Conservation (phyloP, 2,888 invertebrate genomes). For the Choreutis nemorana region DNA sequence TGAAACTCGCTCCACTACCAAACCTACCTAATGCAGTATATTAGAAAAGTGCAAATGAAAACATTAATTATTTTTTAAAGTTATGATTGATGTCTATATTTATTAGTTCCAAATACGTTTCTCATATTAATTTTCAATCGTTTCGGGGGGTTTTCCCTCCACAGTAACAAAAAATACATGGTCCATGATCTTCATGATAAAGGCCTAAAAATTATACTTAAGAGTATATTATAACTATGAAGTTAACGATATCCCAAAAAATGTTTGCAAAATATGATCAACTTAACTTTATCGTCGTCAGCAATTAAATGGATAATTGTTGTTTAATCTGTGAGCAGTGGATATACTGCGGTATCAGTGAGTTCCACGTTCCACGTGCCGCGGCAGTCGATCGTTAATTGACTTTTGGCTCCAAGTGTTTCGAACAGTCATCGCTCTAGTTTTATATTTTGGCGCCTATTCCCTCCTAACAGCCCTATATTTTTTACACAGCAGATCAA, state of each 20-base stretch:
- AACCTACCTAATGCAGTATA: slow-evolving; percentile 25
- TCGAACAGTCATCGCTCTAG: slow-evolving; percentile 60
- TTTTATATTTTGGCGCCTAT: slow-evolving; percentile 62
- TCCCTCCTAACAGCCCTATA: slow-evolving; percentile 56
- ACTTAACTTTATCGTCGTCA: not conserved
- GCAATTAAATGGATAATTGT: slow-evolving; percentile 9
- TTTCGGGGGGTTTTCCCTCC: too few species aligned
- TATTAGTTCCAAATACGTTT: too few species aligned
- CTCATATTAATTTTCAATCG: too few species aligned
- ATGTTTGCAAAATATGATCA: too few species aligned
- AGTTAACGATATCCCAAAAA: too few species aligned
- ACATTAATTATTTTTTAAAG: not conserved
- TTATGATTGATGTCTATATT: slow-evolving; percentile 13
- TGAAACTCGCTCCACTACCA: slow-evolving; percentile 23
- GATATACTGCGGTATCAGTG: not conserved
- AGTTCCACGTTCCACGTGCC: slow-evolving; percentile 36
- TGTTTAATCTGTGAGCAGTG: slow-evolving; percentile 24
- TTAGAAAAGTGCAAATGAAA: slow-evolving; percentile 12
- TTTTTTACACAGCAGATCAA: slow-evolving; percentile 63
- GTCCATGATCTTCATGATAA: too few species aligned
- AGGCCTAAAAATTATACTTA: too few species aligned
- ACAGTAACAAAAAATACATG: too few species aligned
- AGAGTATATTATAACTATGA: too few species aligned
- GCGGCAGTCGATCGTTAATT: slow-evolving; percentile 43
- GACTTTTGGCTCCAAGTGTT: slow-evolving; percentile 53